Evolutionary conservation across 2,113 vertebrate species (phyloP).

Genomic region (Cyanoramphus novaezelandiae): DNA sequence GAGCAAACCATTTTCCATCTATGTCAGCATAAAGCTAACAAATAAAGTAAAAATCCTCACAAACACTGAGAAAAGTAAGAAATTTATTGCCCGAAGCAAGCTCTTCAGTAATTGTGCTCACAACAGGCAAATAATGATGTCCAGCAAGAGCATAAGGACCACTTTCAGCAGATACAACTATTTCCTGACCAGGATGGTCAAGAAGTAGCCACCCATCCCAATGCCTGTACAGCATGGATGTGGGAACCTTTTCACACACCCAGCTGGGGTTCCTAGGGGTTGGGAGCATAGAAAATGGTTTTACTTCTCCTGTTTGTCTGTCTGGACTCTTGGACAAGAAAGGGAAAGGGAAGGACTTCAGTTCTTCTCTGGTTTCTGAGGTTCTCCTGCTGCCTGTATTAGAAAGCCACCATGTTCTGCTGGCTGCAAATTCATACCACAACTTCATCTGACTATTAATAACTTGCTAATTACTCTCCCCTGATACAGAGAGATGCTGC

Average conservation of each 20-base stretch:
- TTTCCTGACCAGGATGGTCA: neutral
- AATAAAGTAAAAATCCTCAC: neutral
- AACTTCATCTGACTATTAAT: constrained; percentile 34
- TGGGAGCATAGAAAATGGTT: fast-evolving
- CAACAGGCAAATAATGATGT: neutral
- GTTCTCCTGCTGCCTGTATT: neutral
- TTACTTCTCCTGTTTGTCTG: neutral
- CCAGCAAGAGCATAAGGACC: neutral
- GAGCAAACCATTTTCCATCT: neutral
- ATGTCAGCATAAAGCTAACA: neutral
- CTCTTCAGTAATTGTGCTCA: neutral
- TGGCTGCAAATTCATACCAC: neutral
- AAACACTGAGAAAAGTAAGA: neutral
- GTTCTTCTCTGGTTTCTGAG: neutral
- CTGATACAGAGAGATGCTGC: neutral
- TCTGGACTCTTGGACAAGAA: neutral
- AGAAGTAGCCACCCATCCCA: neutral
- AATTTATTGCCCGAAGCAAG: neutral
- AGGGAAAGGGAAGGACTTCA: neutral
- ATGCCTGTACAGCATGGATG: neutral
- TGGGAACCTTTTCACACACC: neutral
- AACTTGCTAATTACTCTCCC: constrained; percentile 31
- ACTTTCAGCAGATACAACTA: neutral
- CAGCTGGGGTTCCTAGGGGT: neutral
- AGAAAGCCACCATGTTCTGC: neutral